A percentile compares a stretch with the other conserved stretches of the same genome.
phyloP scores from a whole-genome alignment of 2,797 vertebrate genomes.

The Notolepis coatsorum region DNA sequence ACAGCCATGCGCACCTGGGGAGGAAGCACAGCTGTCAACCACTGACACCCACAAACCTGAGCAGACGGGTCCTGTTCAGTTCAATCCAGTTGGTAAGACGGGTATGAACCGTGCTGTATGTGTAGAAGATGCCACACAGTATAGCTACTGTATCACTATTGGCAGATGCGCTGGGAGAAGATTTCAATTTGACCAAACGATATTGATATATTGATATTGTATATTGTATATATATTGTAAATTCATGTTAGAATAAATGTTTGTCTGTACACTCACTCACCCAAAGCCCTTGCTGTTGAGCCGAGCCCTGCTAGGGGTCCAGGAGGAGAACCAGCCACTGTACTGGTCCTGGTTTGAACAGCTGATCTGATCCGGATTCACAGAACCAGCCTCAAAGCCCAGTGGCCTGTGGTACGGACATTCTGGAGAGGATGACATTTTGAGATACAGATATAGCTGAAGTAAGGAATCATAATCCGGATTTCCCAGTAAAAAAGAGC shows the following conservation, averaged over 20 bases:
- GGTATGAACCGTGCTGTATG: not conserved
- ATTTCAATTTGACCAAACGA: too few species aligned
- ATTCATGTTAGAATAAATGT: too few species aligned
- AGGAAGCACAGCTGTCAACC: not conserved
- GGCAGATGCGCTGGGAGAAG: too few species aligned
- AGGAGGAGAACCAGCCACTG: slow-evolving; percentile 96
- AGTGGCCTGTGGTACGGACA: slow-evolving; percentile 95
- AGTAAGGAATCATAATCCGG: not conserved
- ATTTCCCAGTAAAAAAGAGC: not conserved
- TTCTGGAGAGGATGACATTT: slow-evolving; percentile 76
- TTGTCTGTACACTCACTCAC: too few species aligned
- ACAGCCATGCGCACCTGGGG: slow-evolving; percentile 94
- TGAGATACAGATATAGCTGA: not conserved
- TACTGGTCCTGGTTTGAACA: slow-evolving; percentile 96
- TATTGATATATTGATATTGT: too few species aligned
- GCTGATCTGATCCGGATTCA: slow-evolving; percentile 92
- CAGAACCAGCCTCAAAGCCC: slow-evolving; percentile 93
- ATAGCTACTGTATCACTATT: too few species aligned
- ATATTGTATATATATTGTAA: too few species aligned
- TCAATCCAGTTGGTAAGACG: not conserved
- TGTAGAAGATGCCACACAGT: too few species aligned
- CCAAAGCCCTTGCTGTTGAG: slow-evolving; percentile 97
- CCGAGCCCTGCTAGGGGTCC: slow-evolving; percentile 91
- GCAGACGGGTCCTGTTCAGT: not conserved
- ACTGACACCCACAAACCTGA: not conserved